A percentile compares a stretch with the other conserved stretches of the same genome.
These are phyloP conservation scores for Myiozetetes cayanensis DNA, from an alignment of 2,113 vertebrate species.

Conservation along the genomic window DNA sequence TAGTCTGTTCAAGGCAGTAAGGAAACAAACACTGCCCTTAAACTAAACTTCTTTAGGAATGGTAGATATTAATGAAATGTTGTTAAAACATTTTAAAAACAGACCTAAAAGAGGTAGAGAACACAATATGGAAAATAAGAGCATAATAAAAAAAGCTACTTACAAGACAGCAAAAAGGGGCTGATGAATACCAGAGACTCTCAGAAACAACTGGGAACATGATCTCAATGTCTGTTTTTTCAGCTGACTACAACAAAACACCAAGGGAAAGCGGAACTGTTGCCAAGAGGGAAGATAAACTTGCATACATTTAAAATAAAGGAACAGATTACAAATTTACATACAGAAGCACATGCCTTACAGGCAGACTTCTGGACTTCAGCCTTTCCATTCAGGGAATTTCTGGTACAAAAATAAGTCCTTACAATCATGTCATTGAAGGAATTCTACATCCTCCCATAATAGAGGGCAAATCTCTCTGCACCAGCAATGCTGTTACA, in stretches of 20 bases:
- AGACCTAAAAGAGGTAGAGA: neutral
- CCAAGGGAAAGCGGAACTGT: neutral
- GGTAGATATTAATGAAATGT: neutral
- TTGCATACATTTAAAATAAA: neutral
- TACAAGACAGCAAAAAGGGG: neutral
- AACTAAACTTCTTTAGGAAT: neutral
- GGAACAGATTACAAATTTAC: neutral
- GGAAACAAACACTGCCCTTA: neutral
- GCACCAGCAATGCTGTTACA: neutral
- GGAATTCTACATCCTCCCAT: neutral
- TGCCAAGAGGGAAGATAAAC: slow-evolving; percentile 22
- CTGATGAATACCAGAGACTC: neutral
- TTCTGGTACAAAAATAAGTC: neutral
- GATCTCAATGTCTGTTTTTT: neutral
- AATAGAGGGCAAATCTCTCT: neutral
- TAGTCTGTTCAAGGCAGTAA: neutral
- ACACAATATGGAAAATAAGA: neutral
- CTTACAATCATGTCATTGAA: neutral
- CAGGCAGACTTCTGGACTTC: neutral
- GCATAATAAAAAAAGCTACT: neutral
- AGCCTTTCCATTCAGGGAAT: neutral
- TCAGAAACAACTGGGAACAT: neutral
- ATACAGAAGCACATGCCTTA: neutral
- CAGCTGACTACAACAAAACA: neutral
- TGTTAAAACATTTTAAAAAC: neutral